phyloP scores from a whole-genome alignment of 2,797 vertebrate genomes.

The Notolepis coatsorum region DNA sequence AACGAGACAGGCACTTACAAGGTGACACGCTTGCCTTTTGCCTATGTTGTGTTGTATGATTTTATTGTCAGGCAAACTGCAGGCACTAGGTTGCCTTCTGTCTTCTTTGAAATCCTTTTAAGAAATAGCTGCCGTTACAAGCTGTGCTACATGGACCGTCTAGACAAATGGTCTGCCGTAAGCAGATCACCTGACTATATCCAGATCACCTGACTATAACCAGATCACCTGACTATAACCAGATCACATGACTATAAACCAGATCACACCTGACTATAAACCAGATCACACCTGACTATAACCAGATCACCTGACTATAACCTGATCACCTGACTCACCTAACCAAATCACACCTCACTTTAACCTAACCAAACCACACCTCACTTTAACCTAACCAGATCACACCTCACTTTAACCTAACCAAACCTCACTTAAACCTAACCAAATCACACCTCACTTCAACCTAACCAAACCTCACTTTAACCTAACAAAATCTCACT shows the following conservation, averaged over 20 bases:
- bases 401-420: background rate
- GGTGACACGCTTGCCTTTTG: constrained; percentile 27
- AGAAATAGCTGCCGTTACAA: background rate
- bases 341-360: too few species aligned
- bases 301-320: background rate
- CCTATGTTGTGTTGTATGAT: constrained; percentile 1
- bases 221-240: background rate
- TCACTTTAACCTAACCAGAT: background rate
- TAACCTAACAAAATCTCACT: too few species aligned
- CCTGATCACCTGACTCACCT: background rate
- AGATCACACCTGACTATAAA: background rate
- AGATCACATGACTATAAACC: background rate
- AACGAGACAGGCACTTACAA: constrained; percentile 20
- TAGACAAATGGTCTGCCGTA: background rate
- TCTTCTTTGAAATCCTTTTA: background rate
- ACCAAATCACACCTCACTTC: too few species aligned
- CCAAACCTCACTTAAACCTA: too few species aligned
- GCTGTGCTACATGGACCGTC: background rate
- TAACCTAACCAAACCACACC: background rate
- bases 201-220: background rate
- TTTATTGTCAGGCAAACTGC: constrained; percentile 5
- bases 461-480: background rate
- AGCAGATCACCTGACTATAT: too few species aligned
- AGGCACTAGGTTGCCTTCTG: constrained; percentile 1
- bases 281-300: background rate